Evolutionary conservation across 2,113 vertebrate species (phyloP), one percentile per base, ranked within the genome.

Genomic region (Salvelinus namaycush): DNA sequence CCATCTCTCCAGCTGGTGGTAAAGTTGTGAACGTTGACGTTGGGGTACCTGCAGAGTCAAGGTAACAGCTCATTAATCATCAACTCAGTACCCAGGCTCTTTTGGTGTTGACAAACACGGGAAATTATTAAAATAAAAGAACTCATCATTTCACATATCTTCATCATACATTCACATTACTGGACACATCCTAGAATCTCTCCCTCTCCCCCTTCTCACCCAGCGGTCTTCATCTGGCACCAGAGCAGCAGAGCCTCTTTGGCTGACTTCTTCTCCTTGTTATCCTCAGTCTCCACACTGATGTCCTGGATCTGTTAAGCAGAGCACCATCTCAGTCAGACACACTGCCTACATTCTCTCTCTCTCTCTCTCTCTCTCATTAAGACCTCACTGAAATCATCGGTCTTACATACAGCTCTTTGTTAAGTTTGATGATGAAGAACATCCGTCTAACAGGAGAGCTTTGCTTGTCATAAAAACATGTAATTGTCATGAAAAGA

Each of bases 191-290:
- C 51, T 54, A 14, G 5, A 54, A 44, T 44, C 13, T 13, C 60
- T 51, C 29, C 26, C 34, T n/a, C 39, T 44, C 39, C 39, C 13
- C 22, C n/a, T 74, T 72, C 95, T 93, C 72, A 97, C 96, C 96
- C 97, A 0, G 96, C 96, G 0, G 96, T 98, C 90, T 98, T 98
- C 97, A 98, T 98, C 91, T 98, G 96, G 87, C 97, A 98, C 97
- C 97, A 98, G 51, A 97, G 93, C 80, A 97, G 91, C 76, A 98
- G 90, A 2, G 97, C 97, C 5, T 98, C 97, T 91, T 98, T 98
- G 81, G 97, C 97, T 0, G 97, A 98, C 76, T 97, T 97, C 78
- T 95, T 96, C 89, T 98, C 96, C 81, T 96, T 97, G 88, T 97
- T 98, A 90, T 97, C 97, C 79, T 93, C 96, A 0, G 96, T 98